Evolutionary conservation across 1,140 invertebrate genomes (phyloP).

Genomic region (Lordiphosa collinella): DNA sequence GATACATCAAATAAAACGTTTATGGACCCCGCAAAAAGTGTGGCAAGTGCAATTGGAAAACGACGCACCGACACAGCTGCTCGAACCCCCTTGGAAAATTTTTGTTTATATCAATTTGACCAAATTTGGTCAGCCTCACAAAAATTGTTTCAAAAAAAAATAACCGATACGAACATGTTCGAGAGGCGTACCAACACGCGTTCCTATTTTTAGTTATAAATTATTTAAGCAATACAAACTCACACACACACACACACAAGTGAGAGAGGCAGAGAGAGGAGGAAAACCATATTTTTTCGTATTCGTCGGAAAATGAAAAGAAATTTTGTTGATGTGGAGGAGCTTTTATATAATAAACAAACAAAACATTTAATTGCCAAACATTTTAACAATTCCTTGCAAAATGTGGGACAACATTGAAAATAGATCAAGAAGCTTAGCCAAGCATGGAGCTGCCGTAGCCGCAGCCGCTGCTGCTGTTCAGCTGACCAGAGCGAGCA

Average conservation of each 20-base stretch:
- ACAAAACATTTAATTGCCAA: slow-evolving; percentile 37
- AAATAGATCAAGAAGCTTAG: slow-evolving; percentile 6
- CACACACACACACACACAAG: background rate
- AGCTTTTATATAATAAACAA: slow-evolving; percentile 25
- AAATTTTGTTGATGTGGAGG: background rate
- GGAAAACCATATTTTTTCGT: too few relatives aligned
- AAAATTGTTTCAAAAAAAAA: slow-evolving; percentile 39
- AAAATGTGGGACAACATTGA: slow-evolving; percentile 3
- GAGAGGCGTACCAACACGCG: slow-evolving; percentile 49
- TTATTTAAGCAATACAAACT: slow-evolving; percentile 54
- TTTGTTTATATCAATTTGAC: slow-evolving; percentile 67
- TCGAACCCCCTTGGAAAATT: slow-evolving; percentile 1
- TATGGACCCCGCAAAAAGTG: slow-evolving; percentile 2
- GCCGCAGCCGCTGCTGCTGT: slow-evolving; percentile 19
- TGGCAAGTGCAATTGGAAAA: too few relatives aligned
- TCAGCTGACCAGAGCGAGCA: slow-evolving; percentile 61
- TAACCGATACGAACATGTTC: slow-evolving; percentile 30
- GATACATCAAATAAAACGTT: slow-evolving; percentile 3
- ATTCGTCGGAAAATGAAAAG: background rate
- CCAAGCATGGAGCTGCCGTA: slow-evolving; percentile 49
- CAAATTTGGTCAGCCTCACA: slow-evolving; percentile 63
- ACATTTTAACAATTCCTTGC: slow-evolving; percentile 37
- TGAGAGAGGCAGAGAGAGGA: background rate
- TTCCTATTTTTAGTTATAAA: slow-evolving; percentile 73
- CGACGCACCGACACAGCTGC: background rate